phyloP scores from a whole-genome alignment of 2,797 vertebrate species.

The Propithecus deckenii region DNA sequence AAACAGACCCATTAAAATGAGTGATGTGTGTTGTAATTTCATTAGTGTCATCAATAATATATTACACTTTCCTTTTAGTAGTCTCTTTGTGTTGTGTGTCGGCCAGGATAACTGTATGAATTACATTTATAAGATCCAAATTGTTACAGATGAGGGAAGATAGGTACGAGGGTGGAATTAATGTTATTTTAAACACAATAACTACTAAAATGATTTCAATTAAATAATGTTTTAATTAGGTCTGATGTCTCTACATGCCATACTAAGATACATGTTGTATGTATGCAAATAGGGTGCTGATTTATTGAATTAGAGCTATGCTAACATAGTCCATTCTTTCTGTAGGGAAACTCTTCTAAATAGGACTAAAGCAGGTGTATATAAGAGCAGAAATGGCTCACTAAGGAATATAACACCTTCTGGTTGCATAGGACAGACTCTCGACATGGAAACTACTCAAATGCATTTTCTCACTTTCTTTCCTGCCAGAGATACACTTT shows the following conservation, averaged over 20 bases:
- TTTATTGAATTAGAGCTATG: constrained; percentile 31
- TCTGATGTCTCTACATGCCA: constrained; percentile 46
- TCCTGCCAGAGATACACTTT: background rate
- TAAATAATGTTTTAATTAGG: constrained; percentile 78
- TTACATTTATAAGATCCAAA: constrained; percentile 77
- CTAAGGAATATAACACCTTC: background rate
- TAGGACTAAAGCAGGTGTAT: background rate
- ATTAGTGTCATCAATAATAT: constrained; percentile 82
- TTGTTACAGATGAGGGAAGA: constrained; percentile 78
- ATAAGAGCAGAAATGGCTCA: background rate
- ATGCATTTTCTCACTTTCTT: background rate
- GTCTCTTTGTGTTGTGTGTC: constrained; percentile 66
- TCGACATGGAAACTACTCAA: background rate
- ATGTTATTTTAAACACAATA: constrained; percentile 74
- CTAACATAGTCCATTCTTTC: background rate
- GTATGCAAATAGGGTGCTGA: constrained; percentile 49
- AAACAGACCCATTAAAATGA: constrained; percentile 82
- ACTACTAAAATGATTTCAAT: constrained; percentile 77
- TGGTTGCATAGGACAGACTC: background rate
- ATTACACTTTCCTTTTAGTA: constrained; percentile 78
- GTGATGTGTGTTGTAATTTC: constrained; percentile 83
- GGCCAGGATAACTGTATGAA: constrained; percentile 69
- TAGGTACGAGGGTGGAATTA: constrained; percentile 73
- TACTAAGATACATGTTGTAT: constrained; percentile 44
- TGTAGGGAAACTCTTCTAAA: constrained; percentile 19